Evolutionary conservation across 2,113 vertebrate species (phyloP), one percentile per base, ranked within the genome.

Genomic region (Microtus oregoni): DNA sequence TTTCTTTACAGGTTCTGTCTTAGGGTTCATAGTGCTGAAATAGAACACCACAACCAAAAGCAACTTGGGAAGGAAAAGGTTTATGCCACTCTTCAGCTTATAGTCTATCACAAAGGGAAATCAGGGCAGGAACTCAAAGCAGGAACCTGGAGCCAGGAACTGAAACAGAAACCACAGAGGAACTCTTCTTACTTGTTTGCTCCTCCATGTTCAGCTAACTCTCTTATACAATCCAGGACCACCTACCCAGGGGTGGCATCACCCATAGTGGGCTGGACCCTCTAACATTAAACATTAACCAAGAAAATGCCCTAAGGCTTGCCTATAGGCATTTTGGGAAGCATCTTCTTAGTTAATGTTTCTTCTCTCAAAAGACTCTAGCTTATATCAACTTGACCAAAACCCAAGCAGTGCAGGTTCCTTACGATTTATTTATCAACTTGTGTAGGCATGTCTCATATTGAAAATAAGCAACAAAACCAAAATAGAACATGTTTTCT

Each of bases 401-500:
- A 81, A 81, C 12, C 9, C 35, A 82, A 58, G 78, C 78, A 58
- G 35, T 87, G 47, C 2, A 61, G 22, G 1, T 90, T 90, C 75
- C 86, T 90, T 85, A 32, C 6, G 41, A 26, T 11, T 87, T 63
- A 92, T 28, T 35, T 94, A 85, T 90, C 63, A 92, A 78, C 44
- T 19, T 55, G 22, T 2, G 14, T 26, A 63, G 19, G 32, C 35
- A 22, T 95, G 17, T 75, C 24, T 38, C 14, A 35, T 50, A 63
- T 41, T 58, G 41, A 90, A 96, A 94, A 32, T 22, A 91, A 91
- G 26, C 28, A 82, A 86, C 3, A 24, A 94, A 86, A 73, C 13
- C 72, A 90, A 38, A 94, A 70, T 3, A 50, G 63, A 89, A 68
- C 13, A 76, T 26, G 63, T 78, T 88, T 13, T 89, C 28, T 87